Evolutionary conservation across 1,140 invertebrate species (phyloP).

Genomic region (Pectinophora gossypiella): DNA sequence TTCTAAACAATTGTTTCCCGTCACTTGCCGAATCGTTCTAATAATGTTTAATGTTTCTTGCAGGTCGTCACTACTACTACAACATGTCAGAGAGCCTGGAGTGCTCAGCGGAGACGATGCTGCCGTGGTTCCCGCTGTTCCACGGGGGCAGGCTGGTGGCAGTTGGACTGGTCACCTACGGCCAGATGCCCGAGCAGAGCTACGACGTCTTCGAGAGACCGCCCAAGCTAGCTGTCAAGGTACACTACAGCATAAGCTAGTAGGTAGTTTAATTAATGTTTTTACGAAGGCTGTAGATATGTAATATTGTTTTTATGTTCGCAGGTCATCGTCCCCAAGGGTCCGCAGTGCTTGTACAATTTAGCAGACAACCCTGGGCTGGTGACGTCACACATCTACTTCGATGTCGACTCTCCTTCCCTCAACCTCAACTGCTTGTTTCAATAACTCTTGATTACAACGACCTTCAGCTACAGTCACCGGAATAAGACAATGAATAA

Average conservation of each 20-base stretch:
- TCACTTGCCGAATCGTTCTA: too few species aligned
- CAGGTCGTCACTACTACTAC: background rate
- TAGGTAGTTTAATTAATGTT: background rate
- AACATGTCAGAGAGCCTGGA: background rate
- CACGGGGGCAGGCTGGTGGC: background rate
- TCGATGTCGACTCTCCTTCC: too few species aligned
- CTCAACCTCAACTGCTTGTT: too few species aligned
- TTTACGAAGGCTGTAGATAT: background rate
- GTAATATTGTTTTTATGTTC: background rate
- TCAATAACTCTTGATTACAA: too few species aligned
- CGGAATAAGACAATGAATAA: too few species aligned
- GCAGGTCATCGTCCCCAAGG: background rate
- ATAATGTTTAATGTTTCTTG: background rate
- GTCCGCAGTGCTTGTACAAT: background rate
- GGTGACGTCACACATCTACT: too few species aligned
- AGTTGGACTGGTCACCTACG: background rate
- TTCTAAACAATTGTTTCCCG: too few species aligned
- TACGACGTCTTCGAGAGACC: background rate
- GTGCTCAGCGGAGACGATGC: background rate
- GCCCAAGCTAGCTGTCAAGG: background rate
- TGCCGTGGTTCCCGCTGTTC: background rate
- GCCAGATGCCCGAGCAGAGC: background rate
- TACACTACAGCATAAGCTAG: background rate
- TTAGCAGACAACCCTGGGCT: background rate
- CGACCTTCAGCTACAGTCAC: too few species aligned